Evolutionary conservation across 2,113 vertebrate species (phyloP), one percentile per base, ranked within the genome.

Genomic region (Microtus pennsylvanicus): DNA sequence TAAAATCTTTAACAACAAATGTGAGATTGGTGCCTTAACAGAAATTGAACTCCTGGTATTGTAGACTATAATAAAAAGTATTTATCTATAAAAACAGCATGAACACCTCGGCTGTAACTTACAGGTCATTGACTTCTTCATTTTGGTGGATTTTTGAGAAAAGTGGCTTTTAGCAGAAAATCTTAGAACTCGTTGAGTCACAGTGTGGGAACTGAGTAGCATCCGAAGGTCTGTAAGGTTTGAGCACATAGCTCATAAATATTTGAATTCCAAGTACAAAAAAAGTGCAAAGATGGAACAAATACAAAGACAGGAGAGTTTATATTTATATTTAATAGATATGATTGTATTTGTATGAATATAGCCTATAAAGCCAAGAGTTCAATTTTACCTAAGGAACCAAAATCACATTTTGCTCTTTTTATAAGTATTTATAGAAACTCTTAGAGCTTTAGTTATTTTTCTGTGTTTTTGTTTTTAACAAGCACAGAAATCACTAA

Each of bases 41-140:
- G 90, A 97, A 98, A 94, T 96, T 96, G 90, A 98, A 97, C 85
- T 95, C 70, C 95, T 65, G 30, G 7, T 96, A 97, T 45, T 93
- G 38, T 91, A 91, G 77, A 96, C 87, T 80, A 89, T 95, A 97
- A 97, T 97, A 83, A 97, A 97, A 98, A 97, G 26, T 96, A 95
- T 96, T 97, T 95, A 87, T 96, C 89, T 97, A 97, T 75, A 98
- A 97, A 98, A 97, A 7, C 75, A 97, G 74, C 72, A 96, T 97
- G 95, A 98, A 67, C 61, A 89, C 96, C 97, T 97, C 65, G 96
- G 89, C 93, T 96, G 76, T 90, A 97, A 98, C 97, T 97, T 98
- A 97, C 69, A 97, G 90, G 91, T 97, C 97, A 96, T 96, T 98
- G 95, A 92, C 82, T 98, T 97, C 93, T 97, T 98, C 92, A 96